Conservation (phyloP, 2,888 invertebrate species). For the Agelastica alni region DNA sequence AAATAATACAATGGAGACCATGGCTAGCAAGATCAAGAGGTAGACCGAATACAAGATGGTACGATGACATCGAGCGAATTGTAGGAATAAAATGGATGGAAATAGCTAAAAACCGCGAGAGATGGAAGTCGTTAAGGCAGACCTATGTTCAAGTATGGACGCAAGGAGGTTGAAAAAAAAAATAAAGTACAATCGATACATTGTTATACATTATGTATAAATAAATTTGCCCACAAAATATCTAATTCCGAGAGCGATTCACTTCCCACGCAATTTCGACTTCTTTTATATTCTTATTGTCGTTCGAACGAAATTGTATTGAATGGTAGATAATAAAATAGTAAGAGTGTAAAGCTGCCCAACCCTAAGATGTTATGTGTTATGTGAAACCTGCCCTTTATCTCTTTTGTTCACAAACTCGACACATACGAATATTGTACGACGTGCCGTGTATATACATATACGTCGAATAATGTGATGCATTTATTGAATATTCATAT, state of each 20-base stretch:
- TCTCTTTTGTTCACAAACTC: constrained; percentile 25
- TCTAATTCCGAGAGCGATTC: not conserved
- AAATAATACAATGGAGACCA: too few species aligned
- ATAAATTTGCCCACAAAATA: too few species aligned
- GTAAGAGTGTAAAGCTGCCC: constrained; percentile 5
- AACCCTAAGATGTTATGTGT: constrained; percentile 10
- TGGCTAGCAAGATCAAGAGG: too few species aligned
- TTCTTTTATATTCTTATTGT: not conserved
- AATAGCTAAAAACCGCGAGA: too few species aligned
- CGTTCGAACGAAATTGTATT: not conserved
- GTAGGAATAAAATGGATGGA: too few species aligned
- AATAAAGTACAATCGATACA: too few species aligned
- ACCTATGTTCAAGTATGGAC: too few species aligned
- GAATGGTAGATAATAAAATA: not conserved
- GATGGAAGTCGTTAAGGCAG: too few species aligned
- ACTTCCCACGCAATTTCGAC: not conserved
- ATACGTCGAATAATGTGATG: constrained; percentile 22
- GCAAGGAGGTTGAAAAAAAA: too few species aligned
- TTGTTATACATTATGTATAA: too few species aligned
- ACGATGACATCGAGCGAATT: too few species aligned
- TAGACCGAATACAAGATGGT: too few species aligned
- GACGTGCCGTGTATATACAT: constrained; percentile 5
- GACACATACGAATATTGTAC: constrained; percentile 6
- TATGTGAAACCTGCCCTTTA: constrained; percentile 23
- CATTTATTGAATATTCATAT: constrained; percentile 34